Base-by-base conservation (phyloP, 2,888 invertebrate genomes). In the Tetramorium bicarinatum region DNA sequence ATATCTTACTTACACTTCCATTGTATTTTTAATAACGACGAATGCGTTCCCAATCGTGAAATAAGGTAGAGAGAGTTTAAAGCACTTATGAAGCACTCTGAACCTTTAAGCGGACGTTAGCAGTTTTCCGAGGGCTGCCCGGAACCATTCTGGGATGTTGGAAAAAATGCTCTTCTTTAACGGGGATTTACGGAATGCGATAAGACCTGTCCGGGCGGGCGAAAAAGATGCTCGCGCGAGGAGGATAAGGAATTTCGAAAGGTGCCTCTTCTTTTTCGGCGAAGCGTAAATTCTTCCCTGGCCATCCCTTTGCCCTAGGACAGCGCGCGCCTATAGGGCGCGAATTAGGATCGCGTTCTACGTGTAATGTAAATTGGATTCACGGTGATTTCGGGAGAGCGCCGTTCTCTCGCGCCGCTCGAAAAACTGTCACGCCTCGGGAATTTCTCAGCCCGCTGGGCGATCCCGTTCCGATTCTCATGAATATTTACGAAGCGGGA, bases 131-230 rank as follows among this genome's bases (percentile, higher is more conserved):
- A 18, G 4, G 6, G 29, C 29, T 29, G 41, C 38, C 49, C 13
- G 66, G 41, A 25, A 54, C 44, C 41, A 7, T 69, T 71, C 41
- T 21, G n/a, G 21, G 29, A 69, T 15, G 54, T 79, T 79, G 44
- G 4, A 67, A 79, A 69, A 71, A 69, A 79, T 71, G 18, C 71
- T 79, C 79, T 71, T 34, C 56, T 69, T 79, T 79, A 79, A 71
- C 79, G 71, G 59, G 71, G 79, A 79, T 79, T 71, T 79, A 79
- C 79, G 71, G 54, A 44, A 79, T 38, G 59, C 79, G 72, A 79
- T 79, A 79, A 79, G 41, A 41, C 38, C 52, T 8, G 56, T 44
- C 38, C 13, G 44, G 18, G 29, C 38, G 29, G 56, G 56, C 47
- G 79, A 71, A 41, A 38, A 79, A 71, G 56, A 79, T 44, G 56